Base-by-base conservation (phyloP, 2,797 vertebrate species). In the Gouania willdenowi region DNA sequence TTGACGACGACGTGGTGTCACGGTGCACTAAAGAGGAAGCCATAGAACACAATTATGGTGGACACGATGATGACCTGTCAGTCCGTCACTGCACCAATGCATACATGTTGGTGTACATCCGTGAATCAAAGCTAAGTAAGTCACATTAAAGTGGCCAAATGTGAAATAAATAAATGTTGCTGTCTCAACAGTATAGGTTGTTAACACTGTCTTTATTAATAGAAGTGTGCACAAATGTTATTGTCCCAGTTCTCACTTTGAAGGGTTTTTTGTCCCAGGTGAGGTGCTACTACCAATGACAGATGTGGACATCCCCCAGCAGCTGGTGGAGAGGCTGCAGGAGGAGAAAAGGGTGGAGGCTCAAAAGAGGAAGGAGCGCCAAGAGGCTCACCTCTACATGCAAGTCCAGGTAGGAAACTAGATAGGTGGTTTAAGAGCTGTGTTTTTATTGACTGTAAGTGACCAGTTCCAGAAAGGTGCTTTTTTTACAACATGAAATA, bases 351-450 rank as follows among this genome's bases (percentile, higher is more conserved):
- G 96, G 64, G 94, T 99, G 44, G 96, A 99, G 79, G 96, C 97
- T 1, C 97, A 99, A 79, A 99, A 98, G 79, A 91, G 95, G 61
- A 99, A 98, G 86, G 97, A 99, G 72, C 90, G 94, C 6, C 97
- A 99, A 71, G 95, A 99, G 76, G 96, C 97, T 49, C 97, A 99
- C 34, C 93, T 98, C 39, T 99, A 98, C 76, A 99, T 99, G 95
- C 97, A 99, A 89, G 81, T 86, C 41, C 84, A 85, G 82, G 80
- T 85, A 70, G 8, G 68, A 8, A n/a, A 17, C 8, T 15, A 30
- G 27, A 15, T 8, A 14, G 3, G 6, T 5, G 26, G 19, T 19
- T 20, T 1, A 13, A 13, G 11, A 13, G 12, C 26, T 26, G n/a
- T n/a, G n/a, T 3, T 6, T 9, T 20, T 6, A 6, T 5, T 20